Conservation (phyloP, 2,113 vertebrate genomes). For the Capreolus pygargus region DNA sequence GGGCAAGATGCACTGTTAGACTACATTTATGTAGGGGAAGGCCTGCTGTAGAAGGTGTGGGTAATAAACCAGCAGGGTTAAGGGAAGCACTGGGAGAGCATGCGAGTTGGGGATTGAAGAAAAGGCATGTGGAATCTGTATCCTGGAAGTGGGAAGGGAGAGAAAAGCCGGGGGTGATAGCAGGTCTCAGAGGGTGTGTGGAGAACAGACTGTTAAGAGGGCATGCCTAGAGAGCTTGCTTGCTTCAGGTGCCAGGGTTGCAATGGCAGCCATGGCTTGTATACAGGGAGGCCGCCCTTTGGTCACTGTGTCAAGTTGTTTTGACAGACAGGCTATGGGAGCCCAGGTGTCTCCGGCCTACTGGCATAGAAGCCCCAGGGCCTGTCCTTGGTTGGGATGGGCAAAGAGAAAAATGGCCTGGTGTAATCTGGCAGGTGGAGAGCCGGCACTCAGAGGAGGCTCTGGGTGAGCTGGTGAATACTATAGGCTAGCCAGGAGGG, state of each 20-base stretch:
- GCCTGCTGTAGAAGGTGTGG: not conserved
- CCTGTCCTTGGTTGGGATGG: not conserved
- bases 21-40: not conserved
- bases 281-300: not conserved
- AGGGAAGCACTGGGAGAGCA: not conserved
- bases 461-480: not conserved
- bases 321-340: not conserved
- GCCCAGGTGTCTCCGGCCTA: not conserved
- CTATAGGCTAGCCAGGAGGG: not conserved
- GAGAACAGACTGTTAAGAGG: not conserved
- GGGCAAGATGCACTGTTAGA: not conserved
- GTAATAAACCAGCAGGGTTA: not conserved
- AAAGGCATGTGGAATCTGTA: not conserved
- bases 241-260: not conserved
- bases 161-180: not conserved
- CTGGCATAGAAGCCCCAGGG: not conserved
- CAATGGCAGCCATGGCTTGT: not conserved
- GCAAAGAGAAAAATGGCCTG: not conserved
- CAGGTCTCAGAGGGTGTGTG: not conserved
- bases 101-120: rapidly evolving
- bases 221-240: not conserved
- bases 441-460: not conserved
- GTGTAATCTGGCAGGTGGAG: not conserved
- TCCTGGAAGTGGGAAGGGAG: not conserved
- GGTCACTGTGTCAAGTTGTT: not conserved